Evolutionary conservation across 2,797 vertebrate species (phyloP).

Genomic region (Muscicapa comitata): DNA sequence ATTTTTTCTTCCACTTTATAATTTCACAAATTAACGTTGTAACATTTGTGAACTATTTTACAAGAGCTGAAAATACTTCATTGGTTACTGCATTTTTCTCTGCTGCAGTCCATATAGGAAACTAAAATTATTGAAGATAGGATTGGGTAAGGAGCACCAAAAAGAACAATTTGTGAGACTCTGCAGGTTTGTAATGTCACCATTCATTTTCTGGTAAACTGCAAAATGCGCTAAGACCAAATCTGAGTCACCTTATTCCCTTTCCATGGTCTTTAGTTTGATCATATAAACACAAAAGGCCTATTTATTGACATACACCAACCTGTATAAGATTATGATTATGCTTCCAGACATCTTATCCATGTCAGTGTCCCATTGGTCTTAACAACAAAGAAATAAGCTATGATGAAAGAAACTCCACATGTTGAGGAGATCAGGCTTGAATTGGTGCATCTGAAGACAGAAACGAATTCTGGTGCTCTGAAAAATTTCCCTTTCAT

Average conservation of each 20-base stretch:
- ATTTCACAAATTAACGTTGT: background rate
- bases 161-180: background rate
- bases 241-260: background rate
- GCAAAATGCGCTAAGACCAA: background rate
- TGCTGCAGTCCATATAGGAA: background rate
- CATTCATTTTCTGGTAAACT: background rate
- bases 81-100: background rate
- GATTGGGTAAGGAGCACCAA: background rate
- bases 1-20: rapidly evolving
- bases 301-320: background rate
- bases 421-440: background rate
- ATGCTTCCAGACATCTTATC: background rate
- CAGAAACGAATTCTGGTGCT: background rate
- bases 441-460: background rate
- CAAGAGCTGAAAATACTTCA: background rate
- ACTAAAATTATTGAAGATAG: background rate
- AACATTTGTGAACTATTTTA: background rate
- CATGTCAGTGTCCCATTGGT: background rate
- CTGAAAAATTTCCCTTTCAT: background rate
- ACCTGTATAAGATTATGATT: background rate
- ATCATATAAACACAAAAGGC: background rate
- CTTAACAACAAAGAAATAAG: background rate
- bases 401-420: background rate
- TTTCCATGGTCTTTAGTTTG: background rate
- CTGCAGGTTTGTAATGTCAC: background rate